Evolutionary conservation across 2,797 vertebrate genomes (phyloP), one percentile per base, ranked within the genome.

Genomic region (Dipus sagitta): DNA sequence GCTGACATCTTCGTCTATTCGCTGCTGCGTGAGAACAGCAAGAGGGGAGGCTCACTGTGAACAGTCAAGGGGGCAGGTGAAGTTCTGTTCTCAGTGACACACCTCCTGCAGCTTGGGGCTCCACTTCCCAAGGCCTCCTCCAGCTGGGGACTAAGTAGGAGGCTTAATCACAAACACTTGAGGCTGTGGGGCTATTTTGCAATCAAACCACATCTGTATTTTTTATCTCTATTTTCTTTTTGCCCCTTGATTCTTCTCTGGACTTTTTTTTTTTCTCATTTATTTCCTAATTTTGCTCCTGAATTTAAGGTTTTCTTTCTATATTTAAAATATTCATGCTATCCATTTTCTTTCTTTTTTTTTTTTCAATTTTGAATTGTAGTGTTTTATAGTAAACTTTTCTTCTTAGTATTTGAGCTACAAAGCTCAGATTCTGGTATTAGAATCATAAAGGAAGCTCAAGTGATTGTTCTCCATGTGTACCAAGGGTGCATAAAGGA

Each of bases 321-420:
- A 10, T 82, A 62, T 70, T 92, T 93, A 89, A n/a, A 86, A 42
- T 86, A 93, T 74, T 26, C 28, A 47, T 11, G 47, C 62, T 26
- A 13, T 79, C 12, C 28, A 38, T 38, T 38, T 38, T 38, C 38
- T 38, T 38, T 38, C 6, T 38, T 38, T 38, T 38, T 38, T 38
- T 58, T 34, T 71, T 54, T 78, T 62, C 34, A 28, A 86, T 42
- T 77, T 52, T 70, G 9, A 78, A 60, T 89, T 80, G 70, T 82
- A 52, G 13, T 83, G 1, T 72, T 84, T 70, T 23, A 28, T 74
- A 30, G 2, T n/a, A 13, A 47, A 52, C 52, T 38, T 47, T 13
- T 77, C 32, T 93, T 21, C 52, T 82, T 23, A 86, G 26, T 74
- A 65, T 86, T 94, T 89, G 14, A 54, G 11, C 76, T 93, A 82